These are phyloP conservation scores for Leucophenga maculata DNA, from an alignment of 2,888 invertebrate genomes.

Conservation along the genomic window DNA sequence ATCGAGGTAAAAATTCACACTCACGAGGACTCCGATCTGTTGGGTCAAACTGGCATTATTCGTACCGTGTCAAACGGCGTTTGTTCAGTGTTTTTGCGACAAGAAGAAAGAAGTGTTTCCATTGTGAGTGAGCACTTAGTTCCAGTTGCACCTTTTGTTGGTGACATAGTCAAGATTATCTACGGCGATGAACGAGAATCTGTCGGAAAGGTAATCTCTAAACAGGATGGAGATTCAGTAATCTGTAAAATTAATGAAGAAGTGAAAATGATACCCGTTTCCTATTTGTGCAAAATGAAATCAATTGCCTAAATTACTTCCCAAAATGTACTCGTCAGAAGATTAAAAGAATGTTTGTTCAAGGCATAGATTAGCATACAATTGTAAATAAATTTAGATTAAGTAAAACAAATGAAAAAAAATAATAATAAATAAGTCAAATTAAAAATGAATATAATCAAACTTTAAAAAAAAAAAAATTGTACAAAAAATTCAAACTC, in stretches of 20 bases:
- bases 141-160: conserved; percentile 89
- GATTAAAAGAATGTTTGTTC: too few species aligned
- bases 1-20: conserved; percentile 89
- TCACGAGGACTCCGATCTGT: conserved; percentile 84
- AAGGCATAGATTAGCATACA: too few species aligned
- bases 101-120: conserved; percentile 90
- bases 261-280: conserved; percentile 66
- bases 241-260: conserved; percentile 84
- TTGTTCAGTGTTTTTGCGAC: conserved; percentile 90
- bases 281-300: conserved; percentile 70
- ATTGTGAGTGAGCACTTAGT: conserved; percentile 89
- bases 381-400: too few species aligned
- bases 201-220: conserved; percentile 88
- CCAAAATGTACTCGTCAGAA: too few species aligned
- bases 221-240: conserved; percentile 89
- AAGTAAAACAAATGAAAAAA: too few species aligned
- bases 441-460: too few species aligned
- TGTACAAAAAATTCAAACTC: too few species aligned
- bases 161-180: conserved; percentile 92
- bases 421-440: too few species aligned
- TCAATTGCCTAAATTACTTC: conserved; percentile 69
- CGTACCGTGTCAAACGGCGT: conserved; percentile 88
- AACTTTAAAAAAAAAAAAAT: too few species aligned
- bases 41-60: conserved; percentile 90
- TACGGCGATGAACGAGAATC: conserved; percentile 93